Conservation (phyloP, 2,888 invertebrate species). For the Eulithis testata region DNA sequence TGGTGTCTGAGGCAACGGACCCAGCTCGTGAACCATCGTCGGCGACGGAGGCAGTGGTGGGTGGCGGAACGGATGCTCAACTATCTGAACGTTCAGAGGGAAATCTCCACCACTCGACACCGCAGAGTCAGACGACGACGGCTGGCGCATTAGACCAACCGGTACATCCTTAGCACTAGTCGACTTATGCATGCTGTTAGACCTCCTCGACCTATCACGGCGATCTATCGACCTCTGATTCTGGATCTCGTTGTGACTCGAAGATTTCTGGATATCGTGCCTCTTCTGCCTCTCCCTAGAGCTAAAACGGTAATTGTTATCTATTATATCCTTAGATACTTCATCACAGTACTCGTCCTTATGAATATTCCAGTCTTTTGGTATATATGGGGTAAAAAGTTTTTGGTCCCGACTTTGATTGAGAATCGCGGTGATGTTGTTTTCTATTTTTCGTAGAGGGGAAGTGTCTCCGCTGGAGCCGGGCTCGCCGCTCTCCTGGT, state of each 20-base stretch:
- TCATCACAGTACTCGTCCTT: conserved; percentile 84
- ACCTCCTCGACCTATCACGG: conserved; percentile 79
- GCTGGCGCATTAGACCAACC: conserved; percentile 81
- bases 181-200: conserved; percentile 89
- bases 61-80: conserved; percentile 83
- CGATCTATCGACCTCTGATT: conserved; percentile 80
- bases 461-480: conserved; percentile 86
- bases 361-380: conserved; percentile 85
- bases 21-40: conserved; percentile 71
- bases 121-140: conserved; percentile 80
- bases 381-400: conserved; percentile 80
- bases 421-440: conserved; percentile 88
- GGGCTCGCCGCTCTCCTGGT: conserved; percentile 86
- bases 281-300: conserved; percentile 82
- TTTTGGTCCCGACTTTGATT: conserved; percentile 84
- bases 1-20: conserved; percentile 78
- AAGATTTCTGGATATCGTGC: conserved; percentile 86
- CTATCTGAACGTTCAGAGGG: conserved; percentile 87
- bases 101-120: conserved; percentile 85
- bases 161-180: conserved; percentile 90
- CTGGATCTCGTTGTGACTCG: conserved; percentile 86
- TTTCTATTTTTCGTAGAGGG: conserved; percentile 88
- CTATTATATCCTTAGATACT: conserved; percentile 80
- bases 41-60: conserved; percentile 76
- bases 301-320: conserved; percentile 81